Evolutionary conservation across 92 coral and sea anemone genomes (phyloP), one percentile per base, ranked within the genome.

Genomic region (Metridium senile): DNA sequence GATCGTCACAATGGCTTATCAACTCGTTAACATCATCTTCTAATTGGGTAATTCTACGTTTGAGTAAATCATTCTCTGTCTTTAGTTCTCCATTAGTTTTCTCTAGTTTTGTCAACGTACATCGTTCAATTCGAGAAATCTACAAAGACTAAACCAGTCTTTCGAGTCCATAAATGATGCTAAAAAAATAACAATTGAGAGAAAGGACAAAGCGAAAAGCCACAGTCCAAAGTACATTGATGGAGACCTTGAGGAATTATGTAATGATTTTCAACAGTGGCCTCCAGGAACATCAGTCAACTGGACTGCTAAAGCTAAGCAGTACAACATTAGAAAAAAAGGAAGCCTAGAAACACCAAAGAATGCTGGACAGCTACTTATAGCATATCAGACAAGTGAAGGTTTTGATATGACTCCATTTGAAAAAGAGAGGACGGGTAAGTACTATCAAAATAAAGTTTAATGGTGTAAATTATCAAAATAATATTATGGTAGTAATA

Each of bases 271-370:
- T 26, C 30, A 29, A 17, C 29, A 25, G 26, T 79, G 84, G 77
- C n/a, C 7, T 21, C 76, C 80, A 26, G 62, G 56, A 69, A 31
- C 31, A 22, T 72, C 71, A 31, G 58, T 80, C 30, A 61, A 75
- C 78, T 71, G 78, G 85, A 39, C 78, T 33, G 72, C 72, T 62
- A 80, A 71, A 62, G 85, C 78, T 31, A 80, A 52, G 59, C 26
- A 71, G 26, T 79, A 79, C 45, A 13, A 61, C 8, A 71, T 80
- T 19, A 80, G 78, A 71, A 68, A 59, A 16, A 71, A 27, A 72
- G 66, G 66, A 1, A 1, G 18, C 7, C 31, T 1, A 1, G 30
- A 23, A 1, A 6, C 66, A 22, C 66, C 66, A 23, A 16, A 22
- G 22, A 59, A 59, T 26, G 66, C 31, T 2, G 66, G 66, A 59